Evolutionary conservation across 37 sponge, comb jelly and placozoan species (phyloP).

Genomic region (Beroe ovata): DNA sequence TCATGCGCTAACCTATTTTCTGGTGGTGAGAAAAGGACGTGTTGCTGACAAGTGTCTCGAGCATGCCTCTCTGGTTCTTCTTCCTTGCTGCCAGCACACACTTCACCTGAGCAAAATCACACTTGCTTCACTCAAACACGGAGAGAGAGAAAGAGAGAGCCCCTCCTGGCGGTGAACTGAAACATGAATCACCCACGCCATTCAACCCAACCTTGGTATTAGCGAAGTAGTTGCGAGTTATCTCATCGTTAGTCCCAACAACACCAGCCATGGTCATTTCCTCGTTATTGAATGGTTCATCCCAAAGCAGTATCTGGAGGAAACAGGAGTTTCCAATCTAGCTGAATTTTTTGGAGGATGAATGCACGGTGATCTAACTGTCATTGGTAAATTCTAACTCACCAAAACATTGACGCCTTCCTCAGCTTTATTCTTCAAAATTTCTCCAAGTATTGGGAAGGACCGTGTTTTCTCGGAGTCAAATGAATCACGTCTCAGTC

Average conservation of each 20-base stretch:
- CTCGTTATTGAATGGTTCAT: slow-evolving; percentile 61
- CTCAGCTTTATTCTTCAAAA: slow-evolving; percentile 15
- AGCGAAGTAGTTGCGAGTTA: slow-evolving; percentile 51
- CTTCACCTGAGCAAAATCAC: too few relatives aligned
- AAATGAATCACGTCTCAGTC: not conserved
- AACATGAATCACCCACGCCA: too few relatives aligned
- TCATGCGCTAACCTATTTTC: slow-evolving; percentile 41
- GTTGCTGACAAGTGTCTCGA: slow-evolving; percentile 55
- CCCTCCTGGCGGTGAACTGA: too few relatives aligned
- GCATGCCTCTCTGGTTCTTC: slow-evolving; percentile 40
- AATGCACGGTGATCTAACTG: too few relatives aligned
- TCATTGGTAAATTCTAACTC: too few relatives aligned
- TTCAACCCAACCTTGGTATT: slow-evolving; percentile 36
- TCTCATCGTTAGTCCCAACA: slow-evolving; percentile 53
- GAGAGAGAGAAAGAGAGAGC: too few relatives aligned
- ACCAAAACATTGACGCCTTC: slow-evolving; percentile 56
- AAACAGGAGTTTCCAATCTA: too few relatives aligned
- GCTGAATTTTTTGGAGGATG: too few relatives aligned
- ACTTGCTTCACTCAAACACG: too few relatives aligned
- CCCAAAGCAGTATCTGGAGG: slow-evolving; percentile 23
- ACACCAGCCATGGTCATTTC: slow-evolving; percentile 41
- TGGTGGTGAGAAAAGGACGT: slow-evolving; percentile 66
- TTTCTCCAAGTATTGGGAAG: not conserved
- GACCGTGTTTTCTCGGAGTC: not conserved
- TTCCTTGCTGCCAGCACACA: slow-evolving; percentile 31